These are phyloP conservation scores for Bruchidius siliquastri DNA, from an alignment of 2,888 invertebrate species.

Conservation along the genomic window DNA sequence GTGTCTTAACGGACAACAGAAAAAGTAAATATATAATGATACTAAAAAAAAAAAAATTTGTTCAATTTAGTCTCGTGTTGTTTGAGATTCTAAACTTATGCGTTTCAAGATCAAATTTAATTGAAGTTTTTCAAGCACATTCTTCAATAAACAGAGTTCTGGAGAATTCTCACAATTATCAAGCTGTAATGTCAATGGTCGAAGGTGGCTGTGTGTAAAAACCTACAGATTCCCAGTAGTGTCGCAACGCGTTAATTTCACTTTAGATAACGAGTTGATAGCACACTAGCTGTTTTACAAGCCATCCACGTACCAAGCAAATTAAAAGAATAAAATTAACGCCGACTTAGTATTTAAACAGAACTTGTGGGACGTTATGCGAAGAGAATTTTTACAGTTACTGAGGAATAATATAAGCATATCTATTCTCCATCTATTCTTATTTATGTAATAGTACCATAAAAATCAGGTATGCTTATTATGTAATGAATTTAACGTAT, in stretches of 20 bases:
- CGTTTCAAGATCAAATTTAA: too few species aligned
- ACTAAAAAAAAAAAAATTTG: too few species aligned
- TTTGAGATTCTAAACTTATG: too few species aligned
- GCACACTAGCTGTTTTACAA: neutral
- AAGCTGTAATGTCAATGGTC: neutral
- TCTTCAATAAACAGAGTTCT: too few species aligned
- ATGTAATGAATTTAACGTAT: neutral
- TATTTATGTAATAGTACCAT: neutral
- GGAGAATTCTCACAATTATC: too few species aligned
- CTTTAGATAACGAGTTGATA: neutral
- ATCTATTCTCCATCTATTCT: neutral
- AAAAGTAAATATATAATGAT: too few species aligned
- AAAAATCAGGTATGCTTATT: neutral
- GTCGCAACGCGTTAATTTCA: neutral
- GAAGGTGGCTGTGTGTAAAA: neutral
- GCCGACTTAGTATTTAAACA: neutral
- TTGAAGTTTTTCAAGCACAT: too few species aligned
- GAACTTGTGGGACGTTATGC: neutral
- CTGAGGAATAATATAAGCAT: neutral
- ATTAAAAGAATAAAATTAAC: neutral
- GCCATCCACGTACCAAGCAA: neutral
- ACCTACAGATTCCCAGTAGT: neutral
- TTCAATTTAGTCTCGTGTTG: too few species aligned
- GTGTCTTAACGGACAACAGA: too few species aligned
- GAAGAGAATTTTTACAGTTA: neutral